A percentile compares a stretch with the other conserved stretches of the same genome.
These are phyloP conservation scores for Paguma larvata DNA, from an alignment of 2,797 vertebrate species.

Conservation along the genomic window DNA sequence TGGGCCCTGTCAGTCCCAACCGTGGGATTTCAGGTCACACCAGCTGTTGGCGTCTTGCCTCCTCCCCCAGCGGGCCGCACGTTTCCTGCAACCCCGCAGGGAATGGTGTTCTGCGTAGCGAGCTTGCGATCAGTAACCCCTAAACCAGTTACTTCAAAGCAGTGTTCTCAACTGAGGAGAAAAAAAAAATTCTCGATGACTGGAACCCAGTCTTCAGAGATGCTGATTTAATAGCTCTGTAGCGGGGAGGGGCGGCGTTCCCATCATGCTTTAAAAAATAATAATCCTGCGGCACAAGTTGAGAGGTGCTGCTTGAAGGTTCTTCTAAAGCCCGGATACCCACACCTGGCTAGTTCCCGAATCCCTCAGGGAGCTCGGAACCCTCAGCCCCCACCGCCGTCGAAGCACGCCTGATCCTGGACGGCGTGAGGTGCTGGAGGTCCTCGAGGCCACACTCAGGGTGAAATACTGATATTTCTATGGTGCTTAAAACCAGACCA, in stretches of 20 bases:
- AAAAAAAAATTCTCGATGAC: neutral
- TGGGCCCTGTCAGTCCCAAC: neutral
- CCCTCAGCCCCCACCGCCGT: neutral
- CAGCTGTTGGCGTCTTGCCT: too few relatives aligned
- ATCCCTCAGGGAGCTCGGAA: neutral
- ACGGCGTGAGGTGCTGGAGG: neutral
- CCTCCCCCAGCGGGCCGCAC: neutral
- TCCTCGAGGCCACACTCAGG: fast-evolving
- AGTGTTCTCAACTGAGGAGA: neutral
- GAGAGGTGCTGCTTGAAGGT: neutral
- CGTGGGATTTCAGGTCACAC: neutral
- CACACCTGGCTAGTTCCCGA: neutral
- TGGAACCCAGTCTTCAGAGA: neutral
- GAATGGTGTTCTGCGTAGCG: neutral
- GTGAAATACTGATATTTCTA: neutral
- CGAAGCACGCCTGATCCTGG: neutral
- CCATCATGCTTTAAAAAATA: neutral
- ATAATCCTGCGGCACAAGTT: neutral
- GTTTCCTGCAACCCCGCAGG: neutral
- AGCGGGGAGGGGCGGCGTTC: neutral
- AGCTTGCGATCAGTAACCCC: neutral
- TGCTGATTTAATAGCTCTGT: too few relatives aligned
- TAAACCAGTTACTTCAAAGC: neutral
- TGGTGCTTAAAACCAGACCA: conserved; percentile 9
- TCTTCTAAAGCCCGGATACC: neutral